These are phyloP conservation scores for Drosophila pseudoananassae DNA, from an alignment of 1,140 invertebrate species.

Conservation along the genomic window DNA sequence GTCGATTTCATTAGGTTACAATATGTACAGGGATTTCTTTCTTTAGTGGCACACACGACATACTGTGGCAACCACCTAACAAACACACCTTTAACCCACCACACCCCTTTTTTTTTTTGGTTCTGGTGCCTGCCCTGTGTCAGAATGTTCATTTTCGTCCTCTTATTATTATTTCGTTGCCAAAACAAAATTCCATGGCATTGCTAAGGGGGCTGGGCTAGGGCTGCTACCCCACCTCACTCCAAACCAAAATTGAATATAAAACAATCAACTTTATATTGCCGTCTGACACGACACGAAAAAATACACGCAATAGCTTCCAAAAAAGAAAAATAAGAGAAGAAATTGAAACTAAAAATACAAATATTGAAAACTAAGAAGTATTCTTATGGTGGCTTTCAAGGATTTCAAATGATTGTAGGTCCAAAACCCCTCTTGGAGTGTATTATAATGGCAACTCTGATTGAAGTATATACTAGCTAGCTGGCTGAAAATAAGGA, in stretches of 20 bases:
- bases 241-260: conserved; percentile 67
- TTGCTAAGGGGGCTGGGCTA: conserved; percentile 36
- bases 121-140: conserved; percentile 32
- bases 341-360: conserved; percentile 12
- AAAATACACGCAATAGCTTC: conserved; percentile 18
- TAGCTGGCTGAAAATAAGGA: conserved; percentile 4
- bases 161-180: conserved; percentile 48
- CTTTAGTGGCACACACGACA: conserved; percentile 26
- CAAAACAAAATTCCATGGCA: conserved; percentile 71
- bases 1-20: conserved; percentile 33
- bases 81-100: background rate
- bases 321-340: conserved; percentile 10
- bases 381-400: background rate
- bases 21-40: background rate
- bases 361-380: background rate
- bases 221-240: conserved; percentile 11
- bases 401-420: conserved; percentile 28
- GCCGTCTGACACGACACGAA: conserved; percentile 74
- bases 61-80: conserved; percentile 1
- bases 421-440: background rate
- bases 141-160: conserved; percentile 55
- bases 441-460: conserved; percentile 27
- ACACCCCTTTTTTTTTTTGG: conserved; percentile 18
- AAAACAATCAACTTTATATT: conserved; percentile 76
- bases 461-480: conserved; percentile 18